Percentiles rank a stretch among this genome's conserved stretches.
These are phyloP conservation scores for Steinernema hermaphroditum DNA, from an alignment of 2,888 invertebrate species.

Conservation along the genomic window DNA sequence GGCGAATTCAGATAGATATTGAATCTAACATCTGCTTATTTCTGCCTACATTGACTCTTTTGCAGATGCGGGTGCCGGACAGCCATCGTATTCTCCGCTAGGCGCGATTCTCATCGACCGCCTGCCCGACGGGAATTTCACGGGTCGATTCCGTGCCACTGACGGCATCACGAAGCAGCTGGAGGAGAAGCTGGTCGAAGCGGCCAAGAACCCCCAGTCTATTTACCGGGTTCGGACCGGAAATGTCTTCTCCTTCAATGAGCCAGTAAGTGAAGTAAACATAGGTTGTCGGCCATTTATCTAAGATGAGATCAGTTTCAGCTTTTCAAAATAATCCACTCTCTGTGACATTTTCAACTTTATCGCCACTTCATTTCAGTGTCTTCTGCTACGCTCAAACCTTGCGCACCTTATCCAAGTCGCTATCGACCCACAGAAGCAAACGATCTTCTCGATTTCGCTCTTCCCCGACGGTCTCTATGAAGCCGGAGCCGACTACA, in stretches of 20 bases:
- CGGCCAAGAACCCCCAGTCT: constrained; percentile 16
- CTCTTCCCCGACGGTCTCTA: constrained; percentile 54
- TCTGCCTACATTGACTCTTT: too few species aligned
- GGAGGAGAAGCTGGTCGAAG: not conserved
- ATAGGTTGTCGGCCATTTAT: too few species aligned
- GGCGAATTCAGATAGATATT: too few species aligned
- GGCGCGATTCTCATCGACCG: constrained; percentile 47
- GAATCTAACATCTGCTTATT: too few species aligned
- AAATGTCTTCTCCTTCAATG: constrained; percentile 27
- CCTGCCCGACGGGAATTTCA: constrained; percentile 53
- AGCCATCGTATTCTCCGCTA: constrained; percentile 35
- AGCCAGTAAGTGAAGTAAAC: constrained; percentile 33
- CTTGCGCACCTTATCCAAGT: constrained; percentile 59
- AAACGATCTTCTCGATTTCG: constrained; percentile 53
- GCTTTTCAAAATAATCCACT: too few species aligned
- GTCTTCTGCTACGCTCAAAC: constrained; percentile 53
- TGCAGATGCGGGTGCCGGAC: constrained; percentile 12
- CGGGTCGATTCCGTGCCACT: constrained; percentile 46
- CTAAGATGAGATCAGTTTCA: too few species aligned
- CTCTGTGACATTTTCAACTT: too few species aligned
- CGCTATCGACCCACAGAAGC: constrained; percentile 49
- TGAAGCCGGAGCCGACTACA: constrained; percentile 35
- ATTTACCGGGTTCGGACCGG: constrained; percentile 33
- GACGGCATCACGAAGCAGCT: not conserved
- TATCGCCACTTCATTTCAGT: constrained; percentile 46